phyloP scores from a whole-genome alignment of 2,888 invertebrate genomes.

The Amphipoea oculea region DNA sequence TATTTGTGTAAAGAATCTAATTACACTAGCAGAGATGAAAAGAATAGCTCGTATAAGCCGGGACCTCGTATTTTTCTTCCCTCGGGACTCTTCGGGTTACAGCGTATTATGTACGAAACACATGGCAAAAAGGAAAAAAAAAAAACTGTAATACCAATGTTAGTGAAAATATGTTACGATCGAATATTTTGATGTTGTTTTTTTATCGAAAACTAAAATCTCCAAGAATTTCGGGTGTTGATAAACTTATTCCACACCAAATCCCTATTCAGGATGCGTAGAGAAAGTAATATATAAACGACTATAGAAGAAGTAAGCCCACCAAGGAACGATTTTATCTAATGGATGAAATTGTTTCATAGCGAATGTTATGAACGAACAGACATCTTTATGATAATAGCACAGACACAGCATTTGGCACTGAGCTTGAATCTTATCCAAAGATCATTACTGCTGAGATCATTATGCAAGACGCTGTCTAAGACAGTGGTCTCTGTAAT shows the following conservation, averaged over 20 bases:
- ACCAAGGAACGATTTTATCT: slow-evolving; percentile 26
- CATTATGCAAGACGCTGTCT: slow-evolving; percentile 71
- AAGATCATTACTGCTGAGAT: slow-evolving; percentile 57
- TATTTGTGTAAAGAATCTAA: slow-evolving; percentile 33
- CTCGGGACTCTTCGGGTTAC: slow-evolving; percentile 18
- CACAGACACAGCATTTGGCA: slow-evolving; percentile 59
- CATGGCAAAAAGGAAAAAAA: slow-evolving; percentile 20
- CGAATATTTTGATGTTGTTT: slow-evolving; percentile 29
- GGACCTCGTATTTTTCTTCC: slow-evolving; percentile 17
- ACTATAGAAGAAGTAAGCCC: slow-evolving; percentile 22
- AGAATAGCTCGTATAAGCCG: slow-evolving; percentile 18
- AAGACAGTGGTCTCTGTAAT: slow-evolving; percentile 61
- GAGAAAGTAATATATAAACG: slow-evolving; percentile 7
- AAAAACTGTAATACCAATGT: slow-evolving; percentile 15
- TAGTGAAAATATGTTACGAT: slow-evolving; percentile 31
- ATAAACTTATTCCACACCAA: slow-evolving; percentile 46
- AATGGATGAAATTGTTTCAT: slow-evolving; percentile 48
- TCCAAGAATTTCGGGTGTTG: slow-evolving; percentile 9
- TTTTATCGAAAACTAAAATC: slow-evolving; percentile 28
- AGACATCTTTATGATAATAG: slow-evolving; percentile 56
- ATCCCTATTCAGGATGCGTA: slow-evolving; percentile 15
- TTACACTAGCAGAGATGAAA: slow-evolving; percentile 29
- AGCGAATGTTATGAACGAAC: slow-evolving; percentile 26
- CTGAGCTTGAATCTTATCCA: slow-evolving; percentile 63
- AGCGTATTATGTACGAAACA: slow-evolving; percentile 32